phyloP scores from a whole-genome alignment of 2,113 vertebrate genomes.

The Plecotus auritus region DNA sequence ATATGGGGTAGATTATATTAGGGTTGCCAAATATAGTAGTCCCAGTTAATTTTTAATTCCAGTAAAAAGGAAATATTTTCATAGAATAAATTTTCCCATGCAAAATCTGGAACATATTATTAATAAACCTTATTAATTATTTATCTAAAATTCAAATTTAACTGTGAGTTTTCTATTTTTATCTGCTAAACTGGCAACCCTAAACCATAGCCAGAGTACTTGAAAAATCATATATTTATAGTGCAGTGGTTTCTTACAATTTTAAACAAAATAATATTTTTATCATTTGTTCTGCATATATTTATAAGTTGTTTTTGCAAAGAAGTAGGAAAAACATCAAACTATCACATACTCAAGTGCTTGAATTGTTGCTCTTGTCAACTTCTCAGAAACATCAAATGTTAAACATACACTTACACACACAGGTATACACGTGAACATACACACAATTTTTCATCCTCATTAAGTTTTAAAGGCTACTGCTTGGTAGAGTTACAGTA shows the following conservation, averaged over 20 bases:
- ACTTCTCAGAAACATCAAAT: background rate
- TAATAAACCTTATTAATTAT: background rate
- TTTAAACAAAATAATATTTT: background rate
- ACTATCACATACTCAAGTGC: background rate
- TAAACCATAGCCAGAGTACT: background rate
- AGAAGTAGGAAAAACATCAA: background rate
- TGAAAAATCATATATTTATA: background rate
- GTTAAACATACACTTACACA: background rate
- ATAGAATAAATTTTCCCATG: background rate
- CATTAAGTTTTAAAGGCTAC: constrained; percentile 52
- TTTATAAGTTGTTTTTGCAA: background rate
- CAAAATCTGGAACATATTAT: background rate
- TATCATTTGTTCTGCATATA: background rate
- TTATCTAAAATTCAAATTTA: background rate
- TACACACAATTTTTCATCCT: background rate
- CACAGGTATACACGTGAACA: background rate
- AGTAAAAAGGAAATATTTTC: background rate
- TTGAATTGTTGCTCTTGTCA: background rate
- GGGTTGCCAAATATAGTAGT: background rate
- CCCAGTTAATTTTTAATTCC: background rate
- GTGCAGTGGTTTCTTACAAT: background rate
- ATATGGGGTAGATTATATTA: background rate
- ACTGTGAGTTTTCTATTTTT: background rate
- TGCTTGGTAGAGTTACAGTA: background rate
- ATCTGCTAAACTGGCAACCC: background rate